Evolutionary conservation across 1,140 invertebrate genomes (phyloP), one percentile per base, ranked within the genome.

Genomic region (Lerema accius): DNA sequence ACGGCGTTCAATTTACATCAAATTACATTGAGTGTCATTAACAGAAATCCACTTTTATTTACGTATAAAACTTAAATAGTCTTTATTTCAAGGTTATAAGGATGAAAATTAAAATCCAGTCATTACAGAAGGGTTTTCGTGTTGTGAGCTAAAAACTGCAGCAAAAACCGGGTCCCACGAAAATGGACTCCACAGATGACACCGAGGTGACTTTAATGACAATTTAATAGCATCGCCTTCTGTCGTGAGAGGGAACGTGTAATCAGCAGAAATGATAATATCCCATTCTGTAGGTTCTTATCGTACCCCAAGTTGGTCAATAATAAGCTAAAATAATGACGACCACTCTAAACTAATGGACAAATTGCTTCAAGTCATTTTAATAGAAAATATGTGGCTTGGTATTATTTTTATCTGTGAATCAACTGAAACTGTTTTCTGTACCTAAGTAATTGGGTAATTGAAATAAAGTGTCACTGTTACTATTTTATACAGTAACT

Each of bases 191-290:
- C 66, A 68, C 82, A 87, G 84, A 89, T 90, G 87, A 90, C 87
- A 90, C 82, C 66, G 76, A 78, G 73, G 78, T 74, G 78, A 80
- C 82, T 90, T 83, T 90, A 90, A 90, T 84, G 87, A 86, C 84
- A 89, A 79, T 90, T 86, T 90, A 90, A 90, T 90, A 87, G 87
- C 87, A 74, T 76, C 67, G 76, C 84, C 83, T 80, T 82, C 80
- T 83, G 82, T 84, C 73, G 71, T 73, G 65, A 68, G 76, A 76
- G 70, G 63, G 63, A 77, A 89, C 80, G 53, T 82, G 80, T 79
- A 90, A 90, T 90, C 86, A 90, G 70, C 76, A 77, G 82, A 76
- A 83, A 80, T 83, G 81, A 84, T 89, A 86, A 86, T 67, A 78
- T 73, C 76, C 71, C 73, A 83, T 81, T 76, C 40, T 56, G 13